Evolutionary conservation across 2,113 vertebrate genomes (phyloP).

Genomic region (Cephalopterus ornatus): DNA sequence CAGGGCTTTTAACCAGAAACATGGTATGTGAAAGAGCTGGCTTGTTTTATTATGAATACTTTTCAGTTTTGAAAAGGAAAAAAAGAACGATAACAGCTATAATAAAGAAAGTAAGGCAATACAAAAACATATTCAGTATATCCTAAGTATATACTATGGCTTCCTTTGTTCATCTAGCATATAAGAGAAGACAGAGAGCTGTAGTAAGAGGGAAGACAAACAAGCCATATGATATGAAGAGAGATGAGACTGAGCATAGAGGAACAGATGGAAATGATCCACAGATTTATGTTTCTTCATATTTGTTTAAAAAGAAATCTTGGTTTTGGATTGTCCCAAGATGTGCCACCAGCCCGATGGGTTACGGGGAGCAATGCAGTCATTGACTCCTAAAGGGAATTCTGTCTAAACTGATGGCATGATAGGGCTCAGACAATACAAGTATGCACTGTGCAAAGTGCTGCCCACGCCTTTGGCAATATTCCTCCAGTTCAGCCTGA

Average conservation of each 20-base stretch:
- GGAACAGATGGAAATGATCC: constrained; percentile 42
- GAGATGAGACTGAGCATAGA: not conserved
- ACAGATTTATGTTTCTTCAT: not conserved
- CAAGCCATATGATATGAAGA: not conserved
- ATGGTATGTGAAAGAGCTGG: not conserved
- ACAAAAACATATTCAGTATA: not conserved
- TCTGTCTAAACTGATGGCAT: constrained; percentile 20
- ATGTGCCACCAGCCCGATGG: not conserved
- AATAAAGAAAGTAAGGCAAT: constrained; percentile 2
- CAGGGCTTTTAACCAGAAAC: constrained; percentile 32
- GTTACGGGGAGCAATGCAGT: not conserved
- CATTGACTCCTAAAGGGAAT: not conserved
- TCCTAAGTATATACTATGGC: not conserved
- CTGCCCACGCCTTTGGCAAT: constrained; percentile 45
- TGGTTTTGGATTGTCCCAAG: constrained; percentile 18
- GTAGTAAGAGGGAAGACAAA: not conserved
- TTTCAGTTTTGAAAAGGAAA: not conserved
- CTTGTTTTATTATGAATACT: constrained; percentile 23
- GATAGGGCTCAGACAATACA: constrained; percentile 14
- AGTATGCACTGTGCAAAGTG: not conserved
- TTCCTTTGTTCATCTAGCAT: not conserved
- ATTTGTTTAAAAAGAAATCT: not conserved
- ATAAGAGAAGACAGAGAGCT: not conserved
- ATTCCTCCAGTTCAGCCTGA: constrained; percentile 48
- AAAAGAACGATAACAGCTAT: constrained; percentile 22